Percentiles rank a stretch among this genome's conserved stretches.
These are phyloP conservation scores for Pelobates fuscus DNA, from an alignment of 2,113 vertebrate species.

Conservation along the genomic window DNA sequence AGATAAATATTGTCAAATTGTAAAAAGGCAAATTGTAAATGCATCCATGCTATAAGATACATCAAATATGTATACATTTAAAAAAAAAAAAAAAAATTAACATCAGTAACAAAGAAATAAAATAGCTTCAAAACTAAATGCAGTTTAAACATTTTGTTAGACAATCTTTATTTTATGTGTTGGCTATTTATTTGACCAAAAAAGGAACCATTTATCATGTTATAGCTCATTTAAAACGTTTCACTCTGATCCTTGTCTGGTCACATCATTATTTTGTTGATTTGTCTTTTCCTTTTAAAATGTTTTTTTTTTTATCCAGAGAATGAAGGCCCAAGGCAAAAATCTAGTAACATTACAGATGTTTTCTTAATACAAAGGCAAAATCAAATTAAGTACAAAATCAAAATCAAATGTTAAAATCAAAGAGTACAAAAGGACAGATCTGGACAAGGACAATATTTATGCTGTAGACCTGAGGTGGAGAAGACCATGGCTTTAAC, in stretches of 20 bases:
- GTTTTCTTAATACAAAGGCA: slow-evolving; percentile 16
- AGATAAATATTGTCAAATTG: too few species aligned
- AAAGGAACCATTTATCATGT: too few species aligned
- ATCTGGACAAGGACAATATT: slow-evolving; percentile 44
- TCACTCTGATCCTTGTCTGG: slow-evolving; percentile 17
- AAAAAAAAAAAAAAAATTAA: too few species aligned
- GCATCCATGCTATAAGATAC: too few species aligned
- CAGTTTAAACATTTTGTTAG: too few species aligned
- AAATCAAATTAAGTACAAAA: slow-evolving; percentile 52
- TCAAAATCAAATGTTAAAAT: too few species aligned
- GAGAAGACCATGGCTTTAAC: background rate
- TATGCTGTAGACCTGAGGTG: slow-evolving; percentile 17
- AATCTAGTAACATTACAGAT: slow-evolving; percentile 28
- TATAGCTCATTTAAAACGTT: slow-evolving; percentile 15
- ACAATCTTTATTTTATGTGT: too few species aligned
- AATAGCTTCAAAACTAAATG: too few species aligned
- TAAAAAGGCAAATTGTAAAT: too few species aligned
- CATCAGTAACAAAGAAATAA: too few species aligned
- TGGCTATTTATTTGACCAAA: too few species aligned
- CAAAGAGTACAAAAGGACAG: slow-evolving; percentile 2
- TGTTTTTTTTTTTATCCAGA: slow-evolving; percentile 22
- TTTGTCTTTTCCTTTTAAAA: slow-evolving; percentile 30
- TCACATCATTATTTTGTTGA: slow-evolving; percentile 41
- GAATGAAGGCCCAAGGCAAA: slow-evolving; percentile 34
- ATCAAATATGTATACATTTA: too few species aligned